A percentile compares a stretch with the other conserved stretches of the same genome.
These are phyloP conservation scores for Hystrix brachyura DNA, from an alignment of 2,113 vertebrate species.

Conservation along the genomic window DNA sequence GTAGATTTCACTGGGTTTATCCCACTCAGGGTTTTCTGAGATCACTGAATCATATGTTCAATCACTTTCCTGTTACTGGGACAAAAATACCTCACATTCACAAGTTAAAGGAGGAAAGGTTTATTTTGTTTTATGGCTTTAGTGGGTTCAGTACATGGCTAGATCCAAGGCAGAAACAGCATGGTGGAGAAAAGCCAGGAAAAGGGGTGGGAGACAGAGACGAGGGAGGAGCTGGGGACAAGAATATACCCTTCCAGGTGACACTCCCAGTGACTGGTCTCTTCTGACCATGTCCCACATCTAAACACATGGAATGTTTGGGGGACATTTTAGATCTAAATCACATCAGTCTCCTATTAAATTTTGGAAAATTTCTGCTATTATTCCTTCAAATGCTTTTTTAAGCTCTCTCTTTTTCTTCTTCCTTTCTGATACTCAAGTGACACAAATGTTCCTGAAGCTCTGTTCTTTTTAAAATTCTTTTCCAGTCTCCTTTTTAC, in stretches of 20 bases:
- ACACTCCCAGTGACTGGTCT: not conserved
- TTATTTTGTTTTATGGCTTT: not conserved
- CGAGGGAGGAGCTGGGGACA: not conserved
- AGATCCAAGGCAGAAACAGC: not conserved
- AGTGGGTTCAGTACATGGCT: not conserved
- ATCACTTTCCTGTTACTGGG: not conserved
- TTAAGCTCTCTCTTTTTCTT: not conserved
- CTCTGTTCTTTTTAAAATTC: not conserved
- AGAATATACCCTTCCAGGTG: not conserved
- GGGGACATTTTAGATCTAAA: not conserved
- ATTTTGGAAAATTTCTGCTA: not conserved
- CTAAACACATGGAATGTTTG: not conserved
- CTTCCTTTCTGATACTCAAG: not conserved
- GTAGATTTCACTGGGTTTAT: not conserved
- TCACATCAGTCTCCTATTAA: not conserved
- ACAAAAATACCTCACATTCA: not conserved
- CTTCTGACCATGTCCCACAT: not conserved
- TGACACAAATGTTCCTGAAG: not conserved
- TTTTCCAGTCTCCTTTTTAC: not conserved
- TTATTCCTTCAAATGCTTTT: not conserved
- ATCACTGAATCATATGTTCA: not conserved
- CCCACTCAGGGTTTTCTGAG: not conserved
- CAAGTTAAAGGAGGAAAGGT: not conserved
- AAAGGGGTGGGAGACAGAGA: not conserved
- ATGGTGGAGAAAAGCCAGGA: not conserved